A percentile compares a stretch with the other conserved stretches of the same genome.
Conservation (phyloP, 64 coral and sea anemone species). For the Stichodactyla helianthus region DNA sequence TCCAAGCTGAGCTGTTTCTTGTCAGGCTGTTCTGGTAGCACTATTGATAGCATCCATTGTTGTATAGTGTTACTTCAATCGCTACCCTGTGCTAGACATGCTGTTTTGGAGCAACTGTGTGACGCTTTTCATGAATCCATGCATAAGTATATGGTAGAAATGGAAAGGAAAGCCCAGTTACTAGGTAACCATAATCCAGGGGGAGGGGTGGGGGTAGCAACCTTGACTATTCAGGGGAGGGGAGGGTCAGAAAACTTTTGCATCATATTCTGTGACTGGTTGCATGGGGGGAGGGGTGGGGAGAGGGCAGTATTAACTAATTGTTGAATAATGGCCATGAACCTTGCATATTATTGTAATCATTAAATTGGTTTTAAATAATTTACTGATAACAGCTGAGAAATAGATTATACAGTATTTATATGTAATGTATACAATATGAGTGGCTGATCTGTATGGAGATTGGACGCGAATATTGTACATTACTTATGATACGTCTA, state of each 20-base stretch:
- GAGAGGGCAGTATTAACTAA: no score
- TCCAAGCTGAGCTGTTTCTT: conserved; percentile 8
- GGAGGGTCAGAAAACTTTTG: not conserved
- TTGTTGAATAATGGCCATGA: no score
- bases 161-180: conserved; percentile 67
- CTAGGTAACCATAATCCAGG: conserved; percentile 20
- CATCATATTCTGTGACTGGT: no score
- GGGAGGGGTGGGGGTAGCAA: not conserved
- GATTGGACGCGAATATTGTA: no score
- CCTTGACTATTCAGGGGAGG: not conserved
- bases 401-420: no score
- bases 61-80: conserved; percentile 77
- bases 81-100: conserved; percentile 84
- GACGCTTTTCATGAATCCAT: conserved; percentile 95
- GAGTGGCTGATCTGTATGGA: no score
- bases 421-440: no score
- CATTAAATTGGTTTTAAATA: no score
- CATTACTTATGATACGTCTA: no score
- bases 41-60: conserved; percentile 66
- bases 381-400: no score
- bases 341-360: no score
- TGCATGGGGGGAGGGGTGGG: no score
- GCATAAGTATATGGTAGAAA: conserved; percentile 86
- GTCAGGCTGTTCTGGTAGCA: not conserved
- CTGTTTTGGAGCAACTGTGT: conserved; percentile 88